Conservation (phyloP, 2,113 vertebrate species). For the Dendropsophus ebraccatus region DNA sequence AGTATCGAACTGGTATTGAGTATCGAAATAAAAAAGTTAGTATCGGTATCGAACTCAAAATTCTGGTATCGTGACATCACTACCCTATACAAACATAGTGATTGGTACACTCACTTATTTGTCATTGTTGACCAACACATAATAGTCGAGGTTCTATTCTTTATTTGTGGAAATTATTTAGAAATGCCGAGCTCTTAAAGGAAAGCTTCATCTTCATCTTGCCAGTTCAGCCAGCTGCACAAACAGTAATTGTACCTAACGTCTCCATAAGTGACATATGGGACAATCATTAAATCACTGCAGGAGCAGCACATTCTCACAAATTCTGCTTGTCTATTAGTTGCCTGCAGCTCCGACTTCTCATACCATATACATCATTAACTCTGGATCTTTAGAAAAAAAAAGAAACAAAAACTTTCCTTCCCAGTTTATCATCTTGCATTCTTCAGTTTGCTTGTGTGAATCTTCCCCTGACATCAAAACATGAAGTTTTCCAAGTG, state of each 20-base stretch:
- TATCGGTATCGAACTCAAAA: no score
- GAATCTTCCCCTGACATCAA: conserved; percentile 33
- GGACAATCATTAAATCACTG: conserved; percentile 71
- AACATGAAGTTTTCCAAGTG: conserved; percentile 32
- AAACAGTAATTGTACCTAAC: conserved; percentile 67
- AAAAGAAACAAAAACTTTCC: background rate
- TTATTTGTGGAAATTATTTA: background rate
- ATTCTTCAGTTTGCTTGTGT: conserved; percentile 33
- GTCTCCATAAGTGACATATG: conserved; percentile 68
- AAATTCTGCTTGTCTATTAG: conserved; percentile 60
- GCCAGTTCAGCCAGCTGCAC: conserved; percentile 61
- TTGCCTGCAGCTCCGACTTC: conserved; percentile 48
- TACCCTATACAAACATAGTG: no score
- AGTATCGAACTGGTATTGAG: no score
- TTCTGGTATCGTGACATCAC: no score
- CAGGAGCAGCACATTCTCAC: conserved; percentile 62
- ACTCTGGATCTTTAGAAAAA: conserved; percentile 30
- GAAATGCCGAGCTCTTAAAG: background rate
- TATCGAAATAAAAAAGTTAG: no score
- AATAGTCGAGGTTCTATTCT: background rate
- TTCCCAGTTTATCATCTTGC: conserved; percentile 14
- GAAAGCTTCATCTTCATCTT: conserved; percentile 59
- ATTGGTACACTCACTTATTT: no score
- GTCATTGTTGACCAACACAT: no score
- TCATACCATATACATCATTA: conserved; percentile 34